Conservation (phyloP, 2,888 invertebrate genomes). For the Syrphus vitripennis region DNA sequence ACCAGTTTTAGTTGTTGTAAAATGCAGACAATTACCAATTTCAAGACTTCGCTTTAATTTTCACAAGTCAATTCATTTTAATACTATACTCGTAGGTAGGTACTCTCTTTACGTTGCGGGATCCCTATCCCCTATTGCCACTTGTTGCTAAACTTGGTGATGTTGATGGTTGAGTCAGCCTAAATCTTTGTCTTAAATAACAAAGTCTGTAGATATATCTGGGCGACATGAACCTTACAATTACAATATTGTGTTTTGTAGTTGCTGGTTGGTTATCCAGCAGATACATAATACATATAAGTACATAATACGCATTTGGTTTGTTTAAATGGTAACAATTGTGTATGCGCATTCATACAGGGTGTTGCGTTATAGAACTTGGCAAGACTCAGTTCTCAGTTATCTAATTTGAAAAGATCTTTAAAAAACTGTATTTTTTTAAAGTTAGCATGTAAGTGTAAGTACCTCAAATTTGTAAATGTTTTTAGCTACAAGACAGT, state of each 20-base stretch:
- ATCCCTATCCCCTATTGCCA: constrained; percentile 35
- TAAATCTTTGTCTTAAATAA: constrained; percentile 64
- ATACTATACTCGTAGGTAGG: background rate
- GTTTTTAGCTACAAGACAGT: too few relatives aligned
- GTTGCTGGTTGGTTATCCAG: constrained; percentile 39
- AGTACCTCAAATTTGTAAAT: too few relatives aligned
- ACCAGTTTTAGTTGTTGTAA: too few relatives aligned
- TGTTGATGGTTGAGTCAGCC: constrained; percentile 58
- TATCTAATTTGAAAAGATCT: too few relatives aligned
- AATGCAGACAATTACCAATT: constrained; percentile 50
- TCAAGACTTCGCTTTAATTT: constrained; percentile 59
- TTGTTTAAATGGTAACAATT: constrained; percentile 9
- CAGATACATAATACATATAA: constrained; percentile 24
- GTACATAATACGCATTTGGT: constrained; percentile 46
- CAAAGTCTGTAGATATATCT: constrained; percentile 27
- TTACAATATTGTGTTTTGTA: constrained; percentile 39
- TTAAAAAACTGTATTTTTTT: too few relatives aligned
- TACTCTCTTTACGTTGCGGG: constrained; percentile 16
- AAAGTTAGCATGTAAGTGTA: too few relatives aligned
- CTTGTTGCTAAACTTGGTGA: too few relatives aligned
- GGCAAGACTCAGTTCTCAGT: too few relatives aligned
- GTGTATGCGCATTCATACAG: background rate
- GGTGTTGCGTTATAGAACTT: too few relatives aligned
- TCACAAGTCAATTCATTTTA: constrained; percentile 68
- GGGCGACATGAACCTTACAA: constrained; percentile 60